Evolutionary conservation across 2,888 invertebrate species (phyloP), one percentile per base, ranked within the genome.

Genomic region (Stratiomys singularior): DNA sequence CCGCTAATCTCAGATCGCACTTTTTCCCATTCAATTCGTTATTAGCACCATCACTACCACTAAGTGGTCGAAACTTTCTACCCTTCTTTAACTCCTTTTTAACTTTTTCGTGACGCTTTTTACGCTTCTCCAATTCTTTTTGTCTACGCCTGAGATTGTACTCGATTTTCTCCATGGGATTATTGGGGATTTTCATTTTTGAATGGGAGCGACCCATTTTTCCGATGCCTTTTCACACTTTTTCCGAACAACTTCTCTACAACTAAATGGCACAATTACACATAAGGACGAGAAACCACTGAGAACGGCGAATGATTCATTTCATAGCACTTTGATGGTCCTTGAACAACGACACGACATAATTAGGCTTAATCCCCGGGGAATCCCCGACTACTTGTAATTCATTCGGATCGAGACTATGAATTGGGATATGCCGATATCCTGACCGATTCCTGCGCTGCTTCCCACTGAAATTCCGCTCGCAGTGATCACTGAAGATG

Each of bases 201-300:
- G 87, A 86, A 79, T 84, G 84, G 60, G 83, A 82, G 74, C 83
- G 83, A 44, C 87, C 87, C 87, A 87, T 87, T 64, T 46, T 78
- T 46, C 64, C 67, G 15, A n/a, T 25, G 23, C 9, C 46, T 79
- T 72, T 47, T 60, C 60, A 18, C 60, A 5, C 11, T 25, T 37
- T 21, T 37, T 37, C 1, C 21, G n/a, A 5, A 27, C 18, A 13
- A 4, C 23, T 25, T 2, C 47, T 1, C 15, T 25, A 37, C 3
- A 3, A 37, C 37, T 37, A 37, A 37, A 37, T 37, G 46, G 9
- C 47, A 15, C 27, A 46, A 69, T 25, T 28, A 30, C 69, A 44
- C 44, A n/a, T 1, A 60, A 25, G n/a, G 37, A 3, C 3, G 5
- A 5, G 3, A 9, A 58, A 21, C 23, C 60, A 60, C 60, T 47